Evolutionary conservation across 23 tunicate genomes (phyloP).

Genomic region (Halocynthia aurantium): DNA sequence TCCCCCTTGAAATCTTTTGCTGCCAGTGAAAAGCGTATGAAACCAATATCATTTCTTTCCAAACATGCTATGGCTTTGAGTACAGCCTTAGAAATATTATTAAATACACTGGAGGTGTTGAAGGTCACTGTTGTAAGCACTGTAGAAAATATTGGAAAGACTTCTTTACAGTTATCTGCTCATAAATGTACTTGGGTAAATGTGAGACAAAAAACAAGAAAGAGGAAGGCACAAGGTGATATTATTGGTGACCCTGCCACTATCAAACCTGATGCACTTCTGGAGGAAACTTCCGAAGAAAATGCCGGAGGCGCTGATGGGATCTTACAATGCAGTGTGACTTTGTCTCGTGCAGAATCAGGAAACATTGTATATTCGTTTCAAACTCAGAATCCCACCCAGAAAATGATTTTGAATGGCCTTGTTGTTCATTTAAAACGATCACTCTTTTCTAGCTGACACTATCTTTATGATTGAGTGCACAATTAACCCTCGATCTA

Average conservation of each 20-base stretch:
- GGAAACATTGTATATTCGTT: not conserved
- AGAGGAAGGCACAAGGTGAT: not conserved
- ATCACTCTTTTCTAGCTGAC: too few species aligned
- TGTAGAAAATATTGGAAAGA: not conserved
- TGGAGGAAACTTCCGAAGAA: too few species aligned
- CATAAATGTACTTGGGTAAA: conserved; percentile 5
- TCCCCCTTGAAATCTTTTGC: not conserved
- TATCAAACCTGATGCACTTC: too few species aligned
- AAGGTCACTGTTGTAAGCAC: not conserved
- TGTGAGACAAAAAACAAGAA: conserved; percentile 7
- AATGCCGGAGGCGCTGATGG: not conserved
- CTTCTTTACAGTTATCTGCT: not conserved
- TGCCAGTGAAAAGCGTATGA: not conserved
- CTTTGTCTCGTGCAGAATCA: too few species aligned
- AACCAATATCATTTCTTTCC: conserved; percentile 7
- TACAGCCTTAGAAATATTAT: not conserved
- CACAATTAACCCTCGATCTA: too few species aligned
- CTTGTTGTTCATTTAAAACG: conserved; percentile 10
- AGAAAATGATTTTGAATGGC: conserved; percentile 2
- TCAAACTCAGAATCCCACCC: conserved; percentile 1
- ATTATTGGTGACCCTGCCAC: not conserved
- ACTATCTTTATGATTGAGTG: too few species aligned
- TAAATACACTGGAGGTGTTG: not conserved
- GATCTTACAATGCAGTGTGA: too few species aligned
- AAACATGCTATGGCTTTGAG: not conserved